These are phyloP conservation scores for Rhaphigaster nebulosa DNA, from an alignment of 2,888 invertebrate genomes.

Conservation along the genomic window DNA sequence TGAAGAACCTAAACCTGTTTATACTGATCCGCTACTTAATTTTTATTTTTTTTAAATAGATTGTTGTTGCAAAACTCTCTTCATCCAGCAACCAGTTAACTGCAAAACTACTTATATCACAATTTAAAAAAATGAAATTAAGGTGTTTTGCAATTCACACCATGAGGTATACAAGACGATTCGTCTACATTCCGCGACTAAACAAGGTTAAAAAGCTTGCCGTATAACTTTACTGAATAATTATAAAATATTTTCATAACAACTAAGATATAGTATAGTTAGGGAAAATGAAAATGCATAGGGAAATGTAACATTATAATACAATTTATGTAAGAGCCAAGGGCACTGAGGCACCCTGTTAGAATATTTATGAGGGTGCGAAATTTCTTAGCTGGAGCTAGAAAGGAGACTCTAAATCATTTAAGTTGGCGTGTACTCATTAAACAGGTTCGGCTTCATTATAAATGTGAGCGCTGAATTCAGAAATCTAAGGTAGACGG, in stretches of 20 bases:
- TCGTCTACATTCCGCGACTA: no score
- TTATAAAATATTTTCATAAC: not conserved
- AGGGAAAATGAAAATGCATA: not conserved
- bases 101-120: no score
- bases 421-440: not conserved
- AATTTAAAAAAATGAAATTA: no score
- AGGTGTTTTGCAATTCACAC: no score
- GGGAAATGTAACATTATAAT: not conserved
- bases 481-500: not conserved
- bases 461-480: not conserved
- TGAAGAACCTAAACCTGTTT: no score
- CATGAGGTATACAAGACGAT: no score
- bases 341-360: not conserved
- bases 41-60: no score
- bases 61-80: no score
- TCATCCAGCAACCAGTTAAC: no score
- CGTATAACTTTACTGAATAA: not conserved
- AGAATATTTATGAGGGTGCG: constrained; percentile 3
- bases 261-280: not conserved
- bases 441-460: not conserved
- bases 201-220: not conserved
- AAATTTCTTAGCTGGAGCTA: not conserved
- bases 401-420: not conserved
- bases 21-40: no score
- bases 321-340: not conserved